Evolutionary conservation across 1,140 invertebrate genomes (phyloP).

Genomic region (Nylanderia fulva): DNA sequence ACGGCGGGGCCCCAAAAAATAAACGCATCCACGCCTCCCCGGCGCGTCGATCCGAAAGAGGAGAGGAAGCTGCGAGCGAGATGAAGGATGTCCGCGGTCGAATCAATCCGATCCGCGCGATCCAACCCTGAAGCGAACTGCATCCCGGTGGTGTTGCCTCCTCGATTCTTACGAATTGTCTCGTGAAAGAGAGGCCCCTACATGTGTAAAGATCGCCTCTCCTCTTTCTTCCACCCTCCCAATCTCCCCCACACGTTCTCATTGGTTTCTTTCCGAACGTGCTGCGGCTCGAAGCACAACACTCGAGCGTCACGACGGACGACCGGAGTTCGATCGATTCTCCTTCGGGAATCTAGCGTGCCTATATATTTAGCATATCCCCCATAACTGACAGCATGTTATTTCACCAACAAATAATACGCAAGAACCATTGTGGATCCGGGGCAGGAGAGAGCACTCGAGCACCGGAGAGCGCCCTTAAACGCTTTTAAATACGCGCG

Average conservation of each 20-base stretch:
- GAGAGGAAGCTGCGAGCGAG: background rate
- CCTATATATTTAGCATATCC: constrained; percentile 83
- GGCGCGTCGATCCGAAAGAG: constrained; percentile 23
- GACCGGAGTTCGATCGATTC: constrained; percentile 74
- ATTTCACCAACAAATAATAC: constrained; percentile 84
- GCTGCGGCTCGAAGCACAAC: constrained; percentile 73
- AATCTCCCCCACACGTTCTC: background rate
- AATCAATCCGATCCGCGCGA: constrained; percentile 53
- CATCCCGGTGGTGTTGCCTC: constrained; percentile 16
- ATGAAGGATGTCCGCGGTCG: constrained; percentile 46
- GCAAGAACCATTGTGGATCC: constrained; percentile 76
- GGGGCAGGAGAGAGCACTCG: constrained; percentile 71
- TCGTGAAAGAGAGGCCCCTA: constrained; percentile 57
- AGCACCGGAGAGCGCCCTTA: constrained; percentile 71
- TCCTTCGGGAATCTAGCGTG: constrained; percentile 72
- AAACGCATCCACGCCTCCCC: constrained; percentile 28
- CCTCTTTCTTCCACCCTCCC: background rate
- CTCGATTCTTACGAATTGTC: constrained; percentile 63
- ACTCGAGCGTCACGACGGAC: constrained; percentile 68
- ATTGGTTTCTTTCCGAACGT: constrained; percentile 37
- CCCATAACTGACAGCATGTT: constrained; percentile 83
- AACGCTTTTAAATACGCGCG: constrained; percentile 79
- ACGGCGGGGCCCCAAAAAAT: constrained; percentile 41
- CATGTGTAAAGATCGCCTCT: constrained; percentile 63
- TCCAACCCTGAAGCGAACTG: constrained; percentile 38